Percentiles rank a stretch among this genome's conserved stretches.
phyloP scores from a whole-genome alignment of 2,888 invertebrate species.

The Lottia scabra region DNA sequence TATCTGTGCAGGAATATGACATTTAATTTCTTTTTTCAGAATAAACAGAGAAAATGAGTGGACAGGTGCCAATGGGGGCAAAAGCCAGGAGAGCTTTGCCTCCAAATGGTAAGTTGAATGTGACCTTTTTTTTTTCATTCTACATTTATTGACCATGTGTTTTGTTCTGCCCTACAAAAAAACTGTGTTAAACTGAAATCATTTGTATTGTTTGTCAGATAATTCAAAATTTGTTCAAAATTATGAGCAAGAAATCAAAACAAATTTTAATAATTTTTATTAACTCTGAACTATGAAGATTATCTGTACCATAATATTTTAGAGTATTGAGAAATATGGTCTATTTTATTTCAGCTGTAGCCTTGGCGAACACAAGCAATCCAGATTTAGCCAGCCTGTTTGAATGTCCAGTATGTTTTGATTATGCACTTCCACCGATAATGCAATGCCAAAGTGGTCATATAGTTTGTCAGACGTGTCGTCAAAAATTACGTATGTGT shows the following conservation, averaged over 20 bases:
- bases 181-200: too few species aligned
- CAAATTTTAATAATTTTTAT: too few species aligned
- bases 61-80: slow-evolving; percentile 4
- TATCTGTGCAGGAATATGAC: too few species aligned
- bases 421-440: slow-evolving; percentile 98
- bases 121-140: too few species aligned
- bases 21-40: neutral
- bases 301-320: neutral
- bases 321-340: neutral
- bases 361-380: slow-evolving; percentile 43
- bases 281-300: neutral
- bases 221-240: too few species aligned
- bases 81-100: neutral
- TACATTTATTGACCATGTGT: too few species aligned
- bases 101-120: slow-evolving; percentile 3
- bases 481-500: slow-evolving; percentile 96
- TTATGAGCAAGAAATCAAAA: too few species aligned
- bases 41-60: neutral
- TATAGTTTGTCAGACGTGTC: slow-evolving; percentile 96
- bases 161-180: too few species aligned
- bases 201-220: too few species aligned
- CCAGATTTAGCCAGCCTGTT: slow-evolving; percentile 69
- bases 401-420: slow-evolving; percentile 89
- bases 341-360: slow-evolving; percentile 14
- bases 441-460: slow-evolving; percentile 99